Conservation (phyloP, 2,888 invertebrate species). For the Campopleginae sp. region DNA sequence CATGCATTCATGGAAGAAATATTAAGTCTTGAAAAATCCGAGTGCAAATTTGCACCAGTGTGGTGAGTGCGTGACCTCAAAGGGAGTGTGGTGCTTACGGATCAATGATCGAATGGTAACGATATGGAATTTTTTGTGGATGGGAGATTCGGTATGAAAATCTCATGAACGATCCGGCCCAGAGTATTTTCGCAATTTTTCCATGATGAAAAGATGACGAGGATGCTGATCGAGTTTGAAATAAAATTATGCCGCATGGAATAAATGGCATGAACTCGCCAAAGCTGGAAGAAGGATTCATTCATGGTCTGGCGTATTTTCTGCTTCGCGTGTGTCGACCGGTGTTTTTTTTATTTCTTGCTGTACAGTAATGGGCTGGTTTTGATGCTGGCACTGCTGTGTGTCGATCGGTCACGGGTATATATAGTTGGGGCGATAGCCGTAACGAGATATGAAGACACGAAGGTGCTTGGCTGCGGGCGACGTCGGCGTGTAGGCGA, state of each 20-base stretch:
- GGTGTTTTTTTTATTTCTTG: not conserved
- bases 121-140: no score
- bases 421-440: constrained; percentile 42
- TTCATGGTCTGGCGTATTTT: constrained; percentile 1
- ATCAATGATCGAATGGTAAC: no score
- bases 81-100: no score
- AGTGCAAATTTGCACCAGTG: no score
- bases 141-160: no score
- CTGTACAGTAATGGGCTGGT: not conserved
- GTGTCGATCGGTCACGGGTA: constrained; percentile 22
- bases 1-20: no score
- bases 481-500: constrained; percentile 63
- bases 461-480: constrained; percentile 39
- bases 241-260: not conserved
- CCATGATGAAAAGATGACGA: no score
- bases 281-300: not conserved
- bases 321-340: not conserved
- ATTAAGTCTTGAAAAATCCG: no score
- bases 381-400: not conserved
- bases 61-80: no score
- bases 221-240: no score
- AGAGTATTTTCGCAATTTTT: no score
- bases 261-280: not conserved
- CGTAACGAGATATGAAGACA: constrained; percentile 58
- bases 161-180: no score